phyloP scores from a whole-genome alignment of 37 sponge, comb jelly and placozoan genomes.

The Spongia lamella region DNA sequence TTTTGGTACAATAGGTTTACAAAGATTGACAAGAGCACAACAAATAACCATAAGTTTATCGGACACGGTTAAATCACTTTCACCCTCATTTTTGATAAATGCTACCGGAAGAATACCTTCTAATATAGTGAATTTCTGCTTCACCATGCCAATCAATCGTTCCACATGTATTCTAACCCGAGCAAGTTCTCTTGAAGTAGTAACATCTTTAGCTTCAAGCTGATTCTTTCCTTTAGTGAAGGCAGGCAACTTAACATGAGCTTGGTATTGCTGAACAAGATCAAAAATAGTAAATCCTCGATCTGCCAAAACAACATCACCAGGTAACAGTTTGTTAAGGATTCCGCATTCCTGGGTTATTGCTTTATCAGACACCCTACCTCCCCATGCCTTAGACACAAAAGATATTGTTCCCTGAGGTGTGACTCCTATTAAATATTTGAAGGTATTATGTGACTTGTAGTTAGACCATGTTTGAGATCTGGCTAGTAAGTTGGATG shows the following conservation, averaged over 20 bases:
- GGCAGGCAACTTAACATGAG: neutral
- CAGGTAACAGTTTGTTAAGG: neutral
- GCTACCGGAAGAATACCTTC: neutral
- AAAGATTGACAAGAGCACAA: too few species aligned
- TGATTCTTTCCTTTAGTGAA: neutral
- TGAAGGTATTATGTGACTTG: neutral
- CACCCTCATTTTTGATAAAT: neutral
- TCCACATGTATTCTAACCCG: slow-evolving; percentile 1
- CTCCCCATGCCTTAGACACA: neutral
- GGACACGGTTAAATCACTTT: too few species aligned
- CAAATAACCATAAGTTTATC: too few species aligned
- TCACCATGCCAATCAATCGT: neutral
- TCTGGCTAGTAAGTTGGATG: too few species aligned
- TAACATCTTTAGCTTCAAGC: neutral
- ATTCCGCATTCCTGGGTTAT: neutral
- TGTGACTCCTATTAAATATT: neutral
- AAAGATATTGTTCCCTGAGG: neutral
- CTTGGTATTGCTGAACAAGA: neutral
- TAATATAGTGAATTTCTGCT: neutral
- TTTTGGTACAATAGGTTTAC: too few species aligned
- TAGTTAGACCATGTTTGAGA: neutral
- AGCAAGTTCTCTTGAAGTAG: neutral
- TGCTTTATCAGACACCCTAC: neutral
- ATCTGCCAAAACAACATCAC: neutral
- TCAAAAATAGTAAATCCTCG: neutral